These are phyloP conservation scores for Crypturellus undulatus DNA, from an alignment of 2,113 vertebrate genomes.

Conservation along the genomic window DNA sequence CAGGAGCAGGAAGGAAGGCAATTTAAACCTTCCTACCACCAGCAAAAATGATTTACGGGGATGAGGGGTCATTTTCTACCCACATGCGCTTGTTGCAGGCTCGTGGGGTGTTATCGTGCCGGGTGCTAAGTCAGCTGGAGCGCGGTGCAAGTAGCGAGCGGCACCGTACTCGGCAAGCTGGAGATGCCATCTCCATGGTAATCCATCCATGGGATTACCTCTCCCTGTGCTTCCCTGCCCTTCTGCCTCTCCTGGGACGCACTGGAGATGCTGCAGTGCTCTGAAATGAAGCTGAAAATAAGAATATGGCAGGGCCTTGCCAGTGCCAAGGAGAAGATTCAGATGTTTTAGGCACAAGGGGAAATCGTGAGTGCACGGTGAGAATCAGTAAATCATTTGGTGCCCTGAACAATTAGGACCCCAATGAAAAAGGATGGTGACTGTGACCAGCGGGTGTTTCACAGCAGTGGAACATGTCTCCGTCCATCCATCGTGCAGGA, in stretches of 20 bases:
- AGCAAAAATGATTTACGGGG: background rate
- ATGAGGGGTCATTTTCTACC: background rate
- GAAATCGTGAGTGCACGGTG: background rate
- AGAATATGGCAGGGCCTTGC: background rate
- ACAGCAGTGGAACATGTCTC: background rate
- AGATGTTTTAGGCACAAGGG: background rate
- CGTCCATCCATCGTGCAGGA: background rate
- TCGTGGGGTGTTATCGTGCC: background rate
- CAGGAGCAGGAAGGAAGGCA: background rate
- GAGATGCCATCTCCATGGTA: background rate
- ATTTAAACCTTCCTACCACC: background rate
- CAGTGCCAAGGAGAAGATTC: background rate
- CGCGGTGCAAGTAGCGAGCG: background rate
- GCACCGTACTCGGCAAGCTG: background rate
- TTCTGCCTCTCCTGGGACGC: background rate
- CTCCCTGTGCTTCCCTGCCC: background rate
- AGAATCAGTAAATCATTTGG: background rate
- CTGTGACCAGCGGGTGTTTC: background rate
- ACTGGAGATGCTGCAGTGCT: background rate
- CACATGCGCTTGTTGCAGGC: background rate
- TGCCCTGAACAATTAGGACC: background rate
- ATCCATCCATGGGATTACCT: background rate
- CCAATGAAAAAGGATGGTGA: background rate
- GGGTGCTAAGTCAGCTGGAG: background rate
- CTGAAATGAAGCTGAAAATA: background rate